Base-by-base conservation (phyloP, 2,113 vertebrate genomes). In the Menidia beryllina region DNA sequence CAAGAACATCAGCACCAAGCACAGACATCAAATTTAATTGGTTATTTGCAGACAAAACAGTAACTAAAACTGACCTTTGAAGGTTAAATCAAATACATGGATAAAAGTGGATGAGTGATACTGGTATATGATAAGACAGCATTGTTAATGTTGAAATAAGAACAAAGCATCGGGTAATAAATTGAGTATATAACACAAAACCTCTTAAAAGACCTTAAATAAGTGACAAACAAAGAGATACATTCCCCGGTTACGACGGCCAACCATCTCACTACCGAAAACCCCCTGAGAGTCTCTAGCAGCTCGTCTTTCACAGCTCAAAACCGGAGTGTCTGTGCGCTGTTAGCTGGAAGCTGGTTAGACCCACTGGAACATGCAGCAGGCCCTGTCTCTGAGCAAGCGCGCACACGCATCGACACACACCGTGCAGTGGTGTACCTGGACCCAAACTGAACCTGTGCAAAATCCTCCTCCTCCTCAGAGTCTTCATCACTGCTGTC, bases 361-460 rank as follows among this genome's bases (percentile, higher is more conserved):
- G 47, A 60, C 58, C 78, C 65, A 62, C 81, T 75, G 82, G 52
- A 82, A 61, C 80, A 88, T 86, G 87, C 86, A 82, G 77, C 20
- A 62, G 66, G 53, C 62, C n/a, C 65, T n/a, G 39, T 54, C 34
- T 59, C 27, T 69, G 72, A 79, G 76, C 81, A 84, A 86, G 79
- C 79, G 71, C 41, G 23, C 87, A 88, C 55, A 75, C 62, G 41
- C 56, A 53, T 75, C 52, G 76, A 81, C 85, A 85, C 90, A 91
- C 91, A 88, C 83, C 78, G 81, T 88, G 87, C 92, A 85, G 73
- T 57, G 61, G 88, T 91, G 94, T 99, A 99, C 97, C 97, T 99
- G 95, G 95, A 97, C 95, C 96, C 98, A 97, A 98, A 98, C 84
- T 96, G 96, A 95, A 98, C 94, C 94, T 91, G 94, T 93, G 96